These are phyloP conservation scores for Cairina moschata DNA, from an alignment of 2,113 vertebrate genomes.

Conservation along the genomic window DNA sequence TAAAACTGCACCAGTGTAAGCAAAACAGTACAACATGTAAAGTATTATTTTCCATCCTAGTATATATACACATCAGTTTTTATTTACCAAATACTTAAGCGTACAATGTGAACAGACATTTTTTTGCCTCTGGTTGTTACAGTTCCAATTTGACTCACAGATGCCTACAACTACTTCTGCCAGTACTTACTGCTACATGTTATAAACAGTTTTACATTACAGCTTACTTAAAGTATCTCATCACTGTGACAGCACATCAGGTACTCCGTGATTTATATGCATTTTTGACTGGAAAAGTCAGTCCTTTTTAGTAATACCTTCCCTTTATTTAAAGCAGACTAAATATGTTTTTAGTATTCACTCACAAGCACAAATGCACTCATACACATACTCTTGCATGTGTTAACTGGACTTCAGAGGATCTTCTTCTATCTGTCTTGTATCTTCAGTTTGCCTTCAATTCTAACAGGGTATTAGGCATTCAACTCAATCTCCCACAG, in stretches of 20 bases:
- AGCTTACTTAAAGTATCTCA: background rate
- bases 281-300: background rate
- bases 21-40: background rate
- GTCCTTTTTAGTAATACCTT: background rate
- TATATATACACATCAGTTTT: background rate
- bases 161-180: background rate
- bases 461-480: background rate
- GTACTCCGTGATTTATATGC: background rate
- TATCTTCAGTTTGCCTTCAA: background rate
- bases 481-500: background rate
- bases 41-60: background rate
- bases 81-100: background rate
- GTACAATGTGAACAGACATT: background rate
- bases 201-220: background rate
- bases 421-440: background rate
- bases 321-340: background rate
- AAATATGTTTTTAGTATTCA: background rate
- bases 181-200: background rate
- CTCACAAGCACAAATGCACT: too few relatives aligned
- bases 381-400: accelerated
- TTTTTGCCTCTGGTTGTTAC: background rate
- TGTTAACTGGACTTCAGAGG: background rate
- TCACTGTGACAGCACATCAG: background rate
- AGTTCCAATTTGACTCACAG: background rate
- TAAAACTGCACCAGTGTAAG: background rate